A percentile compares a stretch with the other conserved stretches of the same genome.
These are phyloP conservation scores for Bovichtus diacanthus DNA, from an alignment of 2,797 vertebrate genomes.

Conservation along the genomic window DNA sequence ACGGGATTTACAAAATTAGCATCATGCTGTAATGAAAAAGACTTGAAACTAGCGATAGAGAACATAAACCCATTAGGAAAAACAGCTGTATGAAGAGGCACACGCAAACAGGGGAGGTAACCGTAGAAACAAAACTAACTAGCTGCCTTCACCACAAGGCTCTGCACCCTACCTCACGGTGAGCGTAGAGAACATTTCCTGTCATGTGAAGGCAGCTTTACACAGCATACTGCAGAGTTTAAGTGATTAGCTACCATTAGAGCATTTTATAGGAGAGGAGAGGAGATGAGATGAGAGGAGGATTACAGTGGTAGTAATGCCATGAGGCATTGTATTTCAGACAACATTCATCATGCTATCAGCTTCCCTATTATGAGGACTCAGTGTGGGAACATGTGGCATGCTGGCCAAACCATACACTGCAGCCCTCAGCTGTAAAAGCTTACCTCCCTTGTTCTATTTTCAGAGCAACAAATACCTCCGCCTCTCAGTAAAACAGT, in stretches of 20 bases:
- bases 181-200: too few relatives aligned
- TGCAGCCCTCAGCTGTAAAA: slow-evolving; percentile 11
- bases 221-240: slow-evolving; percentile 43
- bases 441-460: slow-evolving; percentile 34
- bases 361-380: slow-evolving; percentile 44
- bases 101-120: too few relatives aligned
- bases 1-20: too few relatives aligned
- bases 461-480: slow-evolving; percentile 46
- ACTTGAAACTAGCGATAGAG: too few relatives aligned
- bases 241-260: slow-evolving; percentile 55
- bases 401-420: slow-evolving; percentile 16
- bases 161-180: too few relatives aligned
- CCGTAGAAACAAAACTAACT: too few relatives aligned
- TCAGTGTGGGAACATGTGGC: slow-evolving; percentile 27
- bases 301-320: slow-evolving; percentile 33
- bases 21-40: too few relatives aligned
- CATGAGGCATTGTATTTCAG: slow-evolving; percentile 52
- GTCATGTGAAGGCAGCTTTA: too few relatives aligned
- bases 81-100: too few relatives aligned
- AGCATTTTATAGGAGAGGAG: slow-evolving; percentile 32
- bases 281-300: slow-evolving; percentile 22
- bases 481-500: slow-evolving; percentile 20
- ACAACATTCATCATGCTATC: slow-evolving; percentile 59
- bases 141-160: too few relatives aligned
- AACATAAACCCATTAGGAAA: too few relatives aligned